Evolutionary conservation across 2,113 vertebrate species (phyloP).

Genomic region (Eidolon helvum): DNA sequence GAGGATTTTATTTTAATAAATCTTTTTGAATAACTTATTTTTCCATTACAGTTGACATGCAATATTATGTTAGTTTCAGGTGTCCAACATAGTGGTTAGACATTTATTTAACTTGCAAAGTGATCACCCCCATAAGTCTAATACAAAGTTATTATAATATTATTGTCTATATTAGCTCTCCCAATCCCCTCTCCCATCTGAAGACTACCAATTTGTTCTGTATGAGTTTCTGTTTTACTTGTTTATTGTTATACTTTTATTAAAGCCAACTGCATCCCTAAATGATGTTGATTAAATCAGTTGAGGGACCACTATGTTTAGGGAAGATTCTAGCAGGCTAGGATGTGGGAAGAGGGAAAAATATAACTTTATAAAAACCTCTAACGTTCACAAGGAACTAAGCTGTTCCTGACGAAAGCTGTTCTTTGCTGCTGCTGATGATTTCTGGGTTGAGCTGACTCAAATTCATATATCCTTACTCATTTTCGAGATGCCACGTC

Average conservation of each 20-base stretch:
- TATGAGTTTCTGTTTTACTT: neutral
- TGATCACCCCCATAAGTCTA: neutral
- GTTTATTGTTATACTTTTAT: neutral
- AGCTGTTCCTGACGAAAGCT: neutral
- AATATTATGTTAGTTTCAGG: neutral
- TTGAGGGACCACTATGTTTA: neutral
- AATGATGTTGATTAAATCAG: slow-evolving; percentile 1
- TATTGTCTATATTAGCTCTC: neutral
- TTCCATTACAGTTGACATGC: neutral
- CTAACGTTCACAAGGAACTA: neutral
- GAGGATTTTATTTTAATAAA: neutral
- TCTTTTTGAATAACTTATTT: too few relatives aligned
- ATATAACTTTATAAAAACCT: neutral
- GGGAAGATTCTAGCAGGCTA: neutral
- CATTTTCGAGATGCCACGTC: neutral
- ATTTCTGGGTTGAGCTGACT: neutral
- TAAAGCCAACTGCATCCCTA: neutral
- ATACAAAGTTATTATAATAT: neutral
- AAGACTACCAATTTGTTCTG: neutral
- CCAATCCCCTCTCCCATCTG: neutral
- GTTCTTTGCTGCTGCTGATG: neutral
- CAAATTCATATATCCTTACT: neutral
- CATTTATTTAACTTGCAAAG: neutral
- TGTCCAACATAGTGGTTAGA: neutral
- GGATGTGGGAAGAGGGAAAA: neutral